Conservation (phyloP, 2,888 invertebrate genomes). For the Philopedon plagiatum region DNA sequence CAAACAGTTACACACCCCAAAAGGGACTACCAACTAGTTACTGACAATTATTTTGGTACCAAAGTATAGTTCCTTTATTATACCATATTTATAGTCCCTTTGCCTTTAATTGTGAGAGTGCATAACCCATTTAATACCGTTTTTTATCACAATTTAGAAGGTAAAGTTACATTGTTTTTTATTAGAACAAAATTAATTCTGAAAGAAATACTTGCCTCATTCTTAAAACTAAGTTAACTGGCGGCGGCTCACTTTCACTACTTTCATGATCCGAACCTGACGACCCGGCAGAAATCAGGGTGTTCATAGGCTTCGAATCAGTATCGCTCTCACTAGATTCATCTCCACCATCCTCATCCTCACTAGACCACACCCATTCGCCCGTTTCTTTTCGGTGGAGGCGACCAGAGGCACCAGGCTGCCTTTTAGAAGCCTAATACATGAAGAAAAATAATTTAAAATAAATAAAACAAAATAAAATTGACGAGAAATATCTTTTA, state of each 20-base stretch:
- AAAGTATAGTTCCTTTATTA: no score
- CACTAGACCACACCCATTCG: constrained; percentile 99
- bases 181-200: no score
- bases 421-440: constrained; percentile 78
- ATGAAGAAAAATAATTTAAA: not conserved
- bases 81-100: no score
- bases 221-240: constrained; percentile 87
- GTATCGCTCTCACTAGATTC: constrained; percentile 72
- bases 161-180: no score
- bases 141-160: no score
- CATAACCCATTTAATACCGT: no score
- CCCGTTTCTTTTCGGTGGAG: constrained; percentile 95
- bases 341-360: constrained; percentile 87
- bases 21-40: no score
- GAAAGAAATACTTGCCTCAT: constrained; percentile 76
- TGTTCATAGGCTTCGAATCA: constrained; percentile 69
- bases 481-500: not conserved
- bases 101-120: no score
- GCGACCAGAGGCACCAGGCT: constrained; percentile 88
- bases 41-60: no score
- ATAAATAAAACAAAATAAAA: not conserved
- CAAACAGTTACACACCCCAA: no score
- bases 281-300: constrained; percentile 66
- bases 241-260: constrained; percentile 63
- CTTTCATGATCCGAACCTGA: constrained; percentile 69